Base-by-base conservation (phyloP, 2,113 vertebrate species). In the Paratilapia polleni region DNA sequence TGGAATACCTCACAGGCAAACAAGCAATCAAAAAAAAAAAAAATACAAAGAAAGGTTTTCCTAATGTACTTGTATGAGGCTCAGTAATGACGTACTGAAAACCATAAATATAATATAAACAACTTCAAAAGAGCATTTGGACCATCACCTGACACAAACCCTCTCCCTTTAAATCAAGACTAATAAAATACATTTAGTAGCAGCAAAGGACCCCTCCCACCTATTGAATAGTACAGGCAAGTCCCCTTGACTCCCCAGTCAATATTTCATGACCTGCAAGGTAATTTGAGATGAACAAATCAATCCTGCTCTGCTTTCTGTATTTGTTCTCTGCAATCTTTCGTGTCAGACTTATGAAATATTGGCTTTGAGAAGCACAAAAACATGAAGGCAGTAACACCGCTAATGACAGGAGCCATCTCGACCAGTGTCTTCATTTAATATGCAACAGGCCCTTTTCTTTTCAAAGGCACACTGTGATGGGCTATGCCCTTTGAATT, bases 401-500 rank as follows among this genome's bases (percentile, higher is more conserved):
- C 1, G 31, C 26, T 56, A 49, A 79, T 60, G 82, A 81, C 56
- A n/a, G 47, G 19, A 73, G 19, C 20, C 26, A 3, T 0, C n/a
- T 57, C 20, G 3, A 28, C 68, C 54, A 8, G 20, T 26, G 5
- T 62, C 34, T 60, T 57, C 11, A 81, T 87, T 83, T 84, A 34
- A 73, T 24, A 85, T 83, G 76, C 83, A 85, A 49, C 49, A 60
- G 78, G 43, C 60, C 28, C 22, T 38, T 52, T 83, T 87, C 64
- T n/a, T 80, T 87, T 80, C 74, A 80, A 66, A 80, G 57, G 15
- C 60, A 64, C 20, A 7, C 68, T 34, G 68, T 90, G 83, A 91
- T 91, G 78, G 28, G 90, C 63, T 64, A 86, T 91, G 90, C 88
- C 80, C 84, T 93, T 93, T 93, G 91, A 93, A 82, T 87, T 64